Conservation (phyloP, 2,113 vertebrate species). For the Menidia beryllina region DNA sequence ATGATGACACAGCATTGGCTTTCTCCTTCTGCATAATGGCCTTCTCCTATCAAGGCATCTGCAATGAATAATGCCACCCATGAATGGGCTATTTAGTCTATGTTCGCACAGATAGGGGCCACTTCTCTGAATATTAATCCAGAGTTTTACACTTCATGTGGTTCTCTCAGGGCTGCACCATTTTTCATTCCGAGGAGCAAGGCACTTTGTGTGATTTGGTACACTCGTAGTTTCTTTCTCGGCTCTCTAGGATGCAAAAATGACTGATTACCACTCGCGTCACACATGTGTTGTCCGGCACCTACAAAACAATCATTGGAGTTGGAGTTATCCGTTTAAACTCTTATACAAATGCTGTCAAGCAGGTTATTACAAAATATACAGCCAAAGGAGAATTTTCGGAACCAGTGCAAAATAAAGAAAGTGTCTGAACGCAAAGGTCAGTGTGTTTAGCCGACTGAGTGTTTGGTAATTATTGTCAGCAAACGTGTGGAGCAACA, state of each 20-base stretch:
- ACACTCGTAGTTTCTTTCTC: slow-evolving; percentile 52
- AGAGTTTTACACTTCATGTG: slow-evolving; percentile 72
- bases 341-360: not conserved
- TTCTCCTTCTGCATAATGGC: slow-evolving; percentile 82
- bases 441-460: not conserved
- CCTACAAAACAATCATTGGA: slow-evolving; percentile 44
- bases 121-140: slow-evolving; percentile 83
- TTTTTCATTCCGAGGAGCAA: slow-evolving; percentile 63
- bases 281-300: slow-evolving; percentile 28
- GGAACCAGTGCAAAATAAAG: not conserved
- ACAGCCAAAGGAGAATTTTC: slow-evolving; percentile 5
- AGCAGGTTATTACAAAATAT: slow-evolving; percentile 14
- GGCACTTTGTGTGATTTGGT: slow-evolving; percentile 72
- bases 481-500: not conserved
- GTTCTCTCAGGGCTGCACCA: slow-evolving; percentile 64
- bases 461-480: not conserved
- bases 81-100: slow-evolving; percentile 83
- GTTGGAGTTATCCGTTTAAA: slow-evolving; percentile 32
- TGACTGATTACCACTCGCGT: slow-evolving; percentile 56
- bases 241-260: slow-evolving; percentile 63
- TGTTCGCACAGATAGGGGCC: slow-evolving; percentile 76
- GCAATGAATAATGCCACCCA: slow-evolving; percentile 84
- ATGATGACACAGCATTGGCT: slow-evolving; percentile 85
- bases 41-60: slow-evolving; percentile 84
- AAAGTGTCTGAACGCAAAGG: not conserved